Conservation (phyloP, 2,797 vertebrate species). For the Poecilia picta region DNA sequence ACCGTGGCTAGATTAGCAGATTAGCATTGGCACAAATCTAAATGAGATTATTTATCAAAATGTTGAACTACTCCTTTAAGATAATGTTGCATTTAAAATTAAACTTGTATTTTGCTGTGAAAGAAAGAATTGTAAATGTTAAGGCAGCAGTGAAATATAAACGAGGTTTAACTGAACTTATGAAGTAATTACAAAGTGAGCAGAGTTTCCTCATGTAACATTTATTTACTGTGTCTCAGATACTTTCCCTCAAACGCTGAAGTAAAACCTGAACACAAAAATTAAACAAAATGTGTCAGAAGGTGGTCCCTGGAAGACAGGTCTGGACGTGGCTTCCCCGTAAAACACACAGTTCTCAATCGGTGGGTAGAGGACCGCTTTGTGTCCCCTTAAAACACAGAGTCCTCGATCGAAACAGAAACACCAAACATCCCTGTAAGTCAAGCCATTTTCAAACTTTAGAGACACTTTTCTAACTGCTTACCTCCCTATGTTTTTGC, state of each 20-base stretch:
- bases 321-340: neutral
- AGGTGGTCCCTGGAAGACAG: neutral
- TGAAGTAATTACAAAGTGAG: neutral
- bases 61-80: neutral
- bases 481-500: neutral
- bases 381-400: neutral
- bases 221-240: neutral
- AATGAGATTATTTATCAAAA: neutral
- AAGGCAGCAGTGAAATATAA: neutral
- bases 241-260: neutral
- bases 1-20: neutral
- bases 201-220: neutral
- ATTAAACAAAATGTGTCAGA: neutral
- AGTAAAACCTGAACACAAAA: neutral
- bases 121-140: neutral
- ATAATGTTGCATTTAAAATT: neutral
- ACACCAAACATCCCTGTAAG: neutral
- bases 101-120: neutral
- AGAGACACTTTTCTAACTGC: neutral
- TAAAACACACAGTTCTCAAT: neutral
- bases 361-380: neutral
- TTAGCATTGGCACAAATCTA: neutral
- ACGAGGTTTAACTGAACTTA: neutral
- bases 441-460: neutral
- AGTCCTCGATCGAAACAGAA: neutral